Percentiles rank a stretch among this genome's conserved stretches.
Conservation (phyloP, 1,140 invertebrate species). For the Maconellicoccus hirsutus region DNA sequence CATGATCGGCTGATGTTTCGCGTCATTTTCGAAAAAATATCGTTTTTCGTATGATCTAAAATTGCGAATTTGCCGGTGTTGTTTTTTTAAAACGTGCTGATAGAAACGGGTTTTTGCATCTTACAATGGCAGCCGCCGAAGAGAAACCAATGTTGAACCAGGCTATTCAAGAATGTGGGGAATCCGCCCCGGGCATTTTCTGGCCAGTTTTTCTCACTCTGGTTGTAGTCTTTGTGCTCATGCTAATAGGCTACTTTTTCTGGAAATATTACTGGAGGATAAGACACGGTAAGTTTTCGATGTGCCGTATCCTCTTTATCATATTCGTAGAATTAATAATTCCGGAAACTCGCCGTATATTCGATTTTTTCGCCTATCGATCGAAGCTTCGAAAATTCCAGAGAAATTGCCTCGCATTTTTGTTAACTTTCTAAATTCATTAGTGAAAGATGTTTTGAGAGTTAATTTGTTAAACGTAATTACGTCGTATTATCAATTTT, state of each 20-base stretch:
- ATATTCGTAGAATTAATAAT: neutral
- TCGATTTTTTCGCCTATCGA: too few relatives aligned
- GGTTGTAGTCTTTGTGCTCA: neutral
- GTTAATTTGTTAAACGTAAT: neutral
- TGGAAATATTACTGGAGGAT: slow-evolving; percentile 26
- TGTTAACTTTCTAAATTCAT: slow-evolving; percentile 5
- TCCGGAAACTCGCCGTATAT: too few relatives aligned
- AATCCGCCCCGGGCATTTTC: slow-evolving; percentile 16
- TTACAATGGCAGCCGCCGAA: neutral
- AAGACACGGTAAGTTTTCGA: slow-evolving; percentile 23
- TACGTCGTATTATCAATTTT: neutral
- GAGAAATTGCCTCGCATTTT: neutral
- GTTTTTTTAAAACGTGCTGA: neutral
- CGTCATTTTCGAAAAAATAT: too few relatives aligned
- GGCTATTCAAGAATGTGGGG: slow-evolving; percentile 1
- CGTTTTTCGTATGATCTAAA: neutral
- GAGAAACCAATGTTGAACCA: neutral
- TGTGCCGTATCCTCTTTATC: neutral
- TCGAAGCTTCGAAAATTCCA: neutral
- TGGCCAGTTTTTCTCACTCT: slow-evolving; percentile 23
- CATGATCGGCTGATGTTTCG: too few relatives aligned
- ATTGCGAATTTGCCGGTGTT: neutral
- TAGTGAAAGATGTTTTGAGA: neutral
- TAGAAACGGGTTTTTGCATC: neutral
- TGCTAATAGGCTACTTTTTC: slow-evolving; percentile 24